Conservation (phyloP, 2,113 vertebrate species). For the Vulpes lagopus region DNA sequence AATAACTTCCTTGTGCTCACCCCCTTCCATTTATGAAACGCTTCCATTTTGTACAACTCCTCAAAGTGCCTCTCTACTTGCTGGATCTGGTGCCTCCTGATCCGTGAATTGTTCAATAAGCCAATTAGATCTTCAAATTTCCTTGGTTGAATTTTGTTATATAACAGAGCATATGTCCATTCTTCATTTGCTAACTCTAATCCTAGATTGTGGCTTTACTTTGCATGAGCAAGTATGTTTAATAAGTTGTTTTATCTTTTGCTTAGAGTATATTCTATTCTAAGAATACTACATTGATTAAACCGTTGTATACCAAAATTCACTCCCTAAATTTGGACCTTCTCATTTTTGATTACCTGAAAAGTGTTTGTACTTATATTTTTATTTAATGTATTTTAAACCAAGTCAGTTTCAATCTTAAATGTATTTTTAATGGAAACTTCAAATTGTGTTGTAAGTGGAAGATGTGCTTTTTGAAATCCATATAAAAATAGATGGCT, state of each 20-base stretch:
- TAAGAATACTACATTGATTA: not conserved
- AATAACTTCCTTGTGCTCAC: not conserved
- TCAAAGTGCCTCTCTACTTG: not conserved
- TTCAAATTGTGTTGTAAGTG: not conserved
- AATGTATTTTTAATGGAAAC: not conserved
- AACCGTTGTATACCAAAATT: not conserved
- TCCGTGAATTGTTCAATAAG: not conserved
- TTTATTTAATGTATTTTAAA: conserved; percentile 37
- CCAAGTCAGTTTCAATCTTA: conserved; percentile 13
- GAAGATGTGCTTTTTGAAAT: not conserved
- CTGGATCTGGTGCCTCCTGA: not conserved
- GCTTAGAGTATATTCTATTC: not conserved
- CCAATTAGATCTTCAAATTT: not conserved
- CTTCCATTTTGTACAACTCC: not conserved
- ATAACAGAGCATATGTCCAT: not conserved
- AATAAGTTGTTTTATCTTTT: not conserved
- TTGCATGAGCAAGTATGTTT: not conserved
- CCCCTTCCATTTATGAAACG: not conserved
- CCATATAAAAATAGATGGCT: not conserved
- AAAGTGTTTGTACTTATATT: not conserved
- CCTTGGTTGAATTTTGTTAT: not conserved
- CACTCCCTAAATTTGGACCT: not conserved
- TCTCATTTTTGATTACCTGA: not conserved
- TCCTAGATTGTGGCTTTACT: not conserved
- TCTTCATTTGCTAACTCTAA: conserved; percentile 26